phyloP scores from a whole-genome alignment of 2,888 invertebrate genomes.

The Hofmannophila pseudospretella region DNA sequence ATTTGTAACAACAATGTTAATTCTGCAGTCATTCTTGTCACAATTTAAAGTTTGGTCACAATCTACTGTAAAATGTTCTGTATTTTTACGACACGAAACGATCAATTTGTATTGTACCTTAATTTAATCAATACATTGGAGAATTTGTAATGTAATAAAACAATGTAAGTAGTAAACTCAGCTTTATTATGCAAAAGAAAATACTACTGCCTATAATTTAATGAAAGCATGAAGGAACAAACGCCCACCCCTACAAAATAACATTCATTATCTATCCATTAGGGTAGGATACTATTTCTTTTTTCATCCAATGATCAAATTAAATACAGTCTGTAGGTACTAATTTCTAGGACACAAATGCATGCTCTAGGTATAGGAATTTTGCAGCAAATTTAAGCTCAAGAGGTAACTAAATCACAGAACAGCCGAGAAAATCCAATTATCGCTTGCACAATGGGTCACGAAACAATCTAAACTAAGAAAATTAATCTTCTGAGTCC shows the following conservation, averaged over 20 bases:
- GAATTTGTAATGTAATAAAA: too few species aligned
- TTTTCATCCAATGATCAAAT: too few species aligned
- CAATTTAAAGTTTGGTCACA: neutral
- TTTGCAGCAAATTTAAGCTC: slow-evolving; percentile 41
- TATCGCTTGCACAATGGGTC: slow-evolving; percentile 76
- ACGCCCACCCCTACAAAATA: too few species aligned
- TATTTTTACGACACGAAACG: neutral
- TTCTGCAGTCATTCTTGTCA: neutral
- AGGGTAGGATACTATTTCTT: too few species aligned
- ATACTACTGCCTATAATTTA: too few species aligned
- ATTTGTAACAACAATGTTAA: slow-evolving; percentile 18
- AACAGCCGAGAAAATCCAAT: slow-evolving; percentile 73
- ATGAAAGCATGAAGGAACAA: too few species aligned
- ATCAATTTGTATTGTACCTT: neutral
- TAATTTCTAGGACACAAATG: too few species aligned
- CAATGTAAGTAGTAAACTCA: too few species aligned
- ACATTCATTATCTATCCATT: too few species aligned
- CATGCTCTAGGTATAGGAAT: too few species aligned
- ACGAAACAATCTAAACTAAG: slow-evolving; percentile 78
- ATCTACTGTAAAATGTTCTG: neutral
- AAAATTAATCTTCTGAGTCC: slow-evolving; percentile 77
- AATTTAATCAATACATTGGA: neutral
- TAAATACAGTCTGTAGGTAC: too few species aligned
- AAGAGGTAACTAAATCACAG: slow-evolving; percentile 72
- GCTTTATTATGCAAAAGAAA: too few species aligned